These are phyloP conservation scores for Julus scandinavius DNA, from an alignment of 2,888 invertebrate genomes.

Conservation along the genomic window DNA sequence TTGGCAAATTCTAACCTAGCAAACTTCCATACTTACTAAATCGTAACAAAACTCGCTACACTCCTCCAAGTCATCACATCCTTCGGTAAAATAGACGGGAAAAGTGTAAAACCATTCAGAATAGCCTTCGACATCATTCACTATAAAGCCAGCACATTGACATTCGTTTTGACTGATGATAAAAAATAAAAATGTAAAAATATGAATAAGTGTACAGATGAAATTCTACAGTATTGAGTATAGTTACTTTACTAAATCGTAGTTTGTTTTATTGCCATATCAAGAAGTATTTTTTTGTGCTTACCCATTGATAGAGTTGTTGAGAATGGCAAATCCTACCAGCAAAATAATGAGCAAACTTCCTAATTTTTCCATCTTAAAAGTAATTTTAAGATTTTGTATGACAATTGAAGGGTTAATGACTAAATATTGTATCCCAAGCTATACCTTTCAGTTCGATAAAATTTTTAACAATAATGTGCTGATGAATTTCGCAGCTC, in stretches of 20 bases:
- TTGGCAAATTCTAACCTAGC: too few relatives aligned
- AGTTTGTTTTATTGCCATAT: too few relatives aligned
- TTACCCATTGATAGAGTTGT: background rate
- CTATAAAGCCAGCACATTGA: conserved; percentile 2
- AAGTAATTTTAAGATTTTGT: background rate
- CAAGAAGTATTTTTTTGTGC: background rate
- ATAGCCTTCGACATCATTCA: background rate
- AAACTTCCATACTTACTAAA: background rate
- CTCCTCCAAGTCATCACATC: background rate
- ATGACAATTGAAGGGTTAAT: background rate
- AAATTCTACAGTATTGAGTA: too few relatives aligned
- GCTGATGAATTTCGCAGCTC: background rate
- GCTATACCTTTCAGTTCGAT: background rate
- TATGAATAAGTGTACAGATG: too few relatives aligned
- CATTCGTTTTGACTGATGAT: background rate
- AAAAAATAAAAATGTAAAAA: too few relatives aligned
- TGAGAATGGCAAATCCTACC: background rate
- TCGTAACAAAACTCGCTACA: background rate
- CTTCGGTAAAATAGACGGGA: background rate
- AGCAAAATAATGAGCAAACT: background rate
- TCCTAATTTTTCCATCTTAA: background rate
- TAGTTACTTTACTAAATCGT: too few relatives aligned
- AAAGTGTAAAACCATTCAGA: conserved; percentile 23
- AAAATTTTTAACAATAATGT: background rate
- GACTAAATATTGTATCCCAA: background rate